These are phyloP conservation scores for Branchinecta sandiegonensis DNA, from an alignment of 2,888 invertebrate species.

Conservation along the genomic window DNA sequence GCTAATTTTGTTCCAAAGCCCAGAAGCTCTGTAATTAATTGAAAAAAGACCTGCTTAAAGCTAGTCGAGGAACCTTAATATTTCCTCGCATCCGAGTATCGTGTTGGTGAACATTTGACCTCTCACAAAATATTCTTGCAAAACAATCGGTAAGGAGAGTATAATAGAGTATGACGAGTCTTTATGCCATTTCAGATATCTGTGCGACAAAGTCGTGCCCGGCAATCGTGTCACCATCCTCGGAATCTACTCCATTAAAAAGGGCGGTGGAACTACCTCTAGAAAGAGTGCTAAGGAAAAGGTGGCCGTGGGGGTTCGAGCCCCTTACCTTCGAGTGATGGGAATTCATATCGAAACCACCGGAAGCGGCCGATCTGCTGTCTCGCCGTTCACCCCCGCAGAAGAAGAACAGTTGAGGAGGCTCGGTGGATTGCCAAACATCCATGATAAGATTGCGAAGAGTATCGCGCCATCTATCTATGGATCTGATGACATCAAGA, in stretches of 20 bases:
- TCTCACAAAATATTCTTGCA: too few relatives aligned
- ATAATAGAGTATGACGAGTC: too few relatives aligned
- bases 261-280: constrained; percentile 45
- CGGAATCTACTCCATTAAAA: constrained; percentile 93
- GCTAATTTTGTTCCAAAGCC: too few relatives aligned
- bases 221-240: constrained; percentile 85
- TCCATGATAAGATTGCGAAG: constrained; percentile 72
- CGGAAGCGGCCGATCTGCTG: constrained; percentile 45
- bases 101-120: too few relatives aligned
- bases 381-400: constrained; percentile 40
- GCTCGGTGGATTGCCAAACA: constrained; percentile 65
- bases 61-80: too few relatives aligned
- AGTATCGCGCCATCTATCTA: constrained; percentile 96
- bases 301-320: constrained; percentile 64
- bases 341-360: constrained; percentile 77
- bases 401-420: constrained; percentile 70
- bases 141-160: not conserved
- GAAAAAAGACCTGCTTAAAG: too few relatives aligned
- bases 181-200: constrained; percentile 38
- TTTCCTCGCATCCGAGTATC: too few relatives aligned
- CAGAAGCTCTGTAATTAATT: too few relatives aligned
- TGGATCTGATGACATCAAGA: constrained; percentile 86
- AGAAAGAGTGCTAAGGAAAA: constrained; percentile 52
- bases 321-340: constrained; percentile 85
- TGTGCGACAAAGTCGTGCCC: constrained; percentile 90